Evolutionary conservation across 2,888 invertebrate genomes (phyloP), one percentile per base, ranked within the genome.

Genomic region (Parasteatoda lunata): DNA sequence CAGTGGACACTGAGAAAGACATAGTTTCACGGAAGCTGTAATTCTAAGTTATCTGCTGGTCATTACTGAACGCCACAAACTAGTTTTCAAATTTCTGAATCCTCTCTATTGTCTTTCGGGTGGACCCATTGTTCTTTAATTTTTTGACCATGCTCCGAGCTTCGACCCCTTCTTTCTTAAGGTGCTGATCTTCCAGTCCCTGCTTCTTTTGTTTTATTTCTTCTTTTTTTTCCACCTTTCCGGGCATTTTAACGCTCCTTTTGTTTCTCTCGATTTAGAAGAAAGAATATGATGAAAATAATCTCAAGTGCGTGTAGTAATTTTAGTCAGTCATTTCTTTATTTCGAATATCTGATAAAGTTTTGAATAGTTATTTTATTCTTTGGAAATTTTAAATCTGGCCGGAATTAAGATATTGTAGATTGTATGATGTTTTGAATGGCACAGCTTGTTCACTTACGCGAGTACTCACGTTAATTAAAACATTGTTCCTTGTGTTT

Each of bases 41-140:
- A 77, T 77, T 78, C 52, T 64, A 30, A 30, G 30, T 69, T 69
- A 15, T 64, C 59, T 51, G 59, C 11, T 84, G 78, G 68, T 75
- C 84, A 75, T 84, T 79, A 79, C 76, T 49, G 75, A 64, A 59
- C 59, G 73, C 69, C 75, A 72, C 68, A 84, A 84, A 68, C 52
- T 59, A n/a, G 70, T 13, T 47, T 73, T 54, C 73, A 75, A 59
- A 59, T 54, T 75, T 47, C 64, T 64, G 76, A 49, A n/a, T 80
- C 54, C 15, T 54, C 66, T 65, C 79, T 72, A 79, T 85, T 85
- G 84, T 85, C 68, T 84, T 68, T 52, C 65, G 30, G 13, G 51
- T 13, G 64, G 47, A 80, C 68, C 77, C 65, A 84, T 77, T 78
- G 76, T 76, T 82, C 79, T 15, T 49, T n/a, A 59, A 59, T 59